These are phyloP conservation scores for Aphaenogaster ashmeadi DNA, from an alignment of 1,140 invertebrate species.

Conservation along the genomic window DNA sequence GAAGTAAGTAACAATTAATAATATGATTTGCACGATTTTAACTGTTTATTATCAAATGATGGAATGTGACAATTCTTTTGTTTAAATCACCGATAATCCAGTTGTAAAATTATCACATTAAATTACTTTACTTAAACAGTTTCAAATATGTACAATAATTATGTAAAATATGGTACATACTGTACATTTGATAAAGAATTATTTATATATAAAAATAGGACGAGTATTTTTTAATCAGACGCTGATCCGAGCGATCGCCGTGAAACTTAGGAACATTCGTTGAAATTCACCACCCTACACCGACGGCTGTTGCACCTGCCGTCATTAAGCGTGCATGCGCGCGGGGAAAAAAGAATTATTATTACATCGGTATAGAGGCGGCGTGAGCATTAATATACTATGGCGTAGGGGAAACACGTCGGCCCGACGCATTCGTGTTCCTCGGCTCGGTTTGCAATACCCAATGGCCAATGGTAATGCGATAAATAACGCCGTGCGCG, in stretches of 20 bases:
- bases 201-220: neutral
- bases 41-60: neutral
- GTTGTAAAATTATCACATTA: neutral
- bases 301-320: constrained; percentile 51
- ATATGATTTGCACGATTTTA: neutral
- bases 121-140: neutral
- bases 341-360: constrained; percentile 51
- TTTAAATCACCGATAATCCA: neutral
- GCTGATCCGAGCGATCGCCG: neutral
- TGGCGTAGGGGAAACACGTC: constrained; percentile 31
- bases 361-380: constrained; percentile 47
- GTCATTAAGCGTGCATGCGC: constrained; percentile 59
- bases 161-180: neutral
- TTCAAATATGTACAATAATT: neutral
- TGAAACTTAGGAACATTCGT: constrained; percentile 23
- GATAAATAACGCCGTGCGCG: constrained; percentile 29
- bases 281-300: constrained; percentile 42
- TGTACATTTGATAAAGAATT: neutral
- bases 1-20: neutral
- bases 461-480: constrained; percentile 24
- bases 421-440: constrained; percentile 49
- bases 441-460: constrained; percentile 22
- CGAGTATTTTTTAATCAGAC: neutral
- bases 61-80: neutral
- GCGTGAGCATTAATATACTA: constrained; percentile 59